Evolutionary conservation across 92 coral and sea anemone species (phyloP), one percentile per base, ranked within the genome.

Genomic region (Pocillopora grandis): DNA sequence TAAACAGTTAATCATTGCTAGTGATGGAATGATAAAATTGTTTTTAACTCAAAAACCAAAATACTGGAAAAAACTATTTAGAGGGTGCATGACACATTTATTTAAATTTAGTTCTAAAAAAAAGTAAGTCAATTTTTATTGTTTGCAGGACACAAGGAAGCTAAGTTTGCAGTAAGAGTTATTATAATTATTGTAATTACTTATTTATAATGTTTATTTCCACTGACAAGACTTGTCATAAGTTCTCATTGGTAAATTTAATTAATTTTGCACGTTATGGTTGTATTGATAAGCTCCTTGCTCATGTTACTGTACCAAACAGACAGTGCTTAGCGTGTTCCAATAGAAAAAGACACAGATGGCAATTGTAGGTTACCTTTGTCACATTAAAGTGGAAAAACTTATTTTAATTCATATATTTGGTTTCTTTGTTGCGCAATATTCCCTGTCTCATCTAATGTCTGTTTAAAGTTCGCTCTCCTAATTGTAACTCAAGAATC

Each of bases 161-260:
- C 66, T 56, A 36, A 70, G 6, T 42, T 42, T 42, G 52, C 52
- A 42, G 52, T 42, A 42, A 42, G 52, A 42, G 52, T 42, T 42
- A 42, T 27, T 27, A 27, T 27, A 27, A 27, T 27, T 10, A 67
- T 9, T 13, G 15, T 68, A 68, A 68, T 68, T 33, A 71, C 27
- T 23, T 81, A 81, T 81, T 81, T 81, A 81, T 70, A 79, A 52
- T 23, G 84, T 68, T 69, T 35, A 57, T 66, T 58, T 68, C 65
- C 2, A 36, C 57, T 70, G 9, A 21, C 60, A 59, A 35, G 18
- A 19, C 71, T 72, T 35, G 80, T 60, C 59, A 42, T 42, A 56
- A 69, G 55, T 10, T 55, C 9, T 56, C 52, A 68, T 66, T 55
- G 12, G 67, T 76, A 66, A 27, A 79, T 76, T 80, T 80, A 80